phyloP scores from a whole-genome alignment of 1,140 invertebrate species.

The Bombus turneri region DNA sequence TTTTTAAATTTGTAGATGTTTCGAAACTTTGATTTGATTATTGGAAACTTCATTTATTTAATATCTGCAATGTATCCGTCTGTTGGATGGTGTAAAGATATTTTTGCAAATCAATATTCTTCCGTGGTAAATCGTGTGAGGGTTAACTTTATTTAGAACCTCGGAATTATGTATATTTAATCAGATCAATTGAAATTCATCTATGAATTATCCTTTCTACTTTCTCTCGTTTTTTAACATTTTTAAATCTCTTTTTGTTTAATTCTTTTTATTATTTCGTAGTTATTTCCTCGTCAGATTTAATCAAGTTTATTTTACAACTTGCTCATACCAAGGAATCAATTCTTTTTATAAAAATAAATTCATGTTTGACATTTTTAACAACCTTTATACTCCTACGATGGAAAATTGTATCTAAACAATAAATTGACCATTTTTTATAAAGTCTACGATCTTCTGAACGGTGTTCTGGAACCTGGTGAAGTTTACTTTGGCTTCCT shows the following conservation, averaged over 20 bases:
- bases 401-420: background rate
- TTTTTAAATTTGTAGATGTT: background rate
- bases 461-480: conserved; percentile 65
- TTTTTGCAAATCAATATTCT: background rate
- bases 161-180: background rate
- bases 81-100: background rate
- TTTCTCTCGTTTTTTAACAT: background rate
- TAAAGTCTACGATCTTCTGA: conserved; percentile 68
- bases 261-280: no score
- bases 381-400: background rate
- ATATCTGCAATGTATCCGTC: background rate
- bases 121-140: no score
- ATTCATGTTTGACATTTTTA: background rate
- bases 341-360: background rate
- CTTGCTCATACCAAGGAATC: background rate
- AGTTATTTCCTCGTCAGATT: background rate
- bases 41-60: background rate
- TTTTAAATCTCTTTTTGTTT: background rate
- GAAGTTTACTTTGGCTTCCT: conserved; percentile 59
- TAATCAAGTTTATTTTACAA: background rate
- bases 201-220: background rate
- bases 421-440: conserved; percentile 61
- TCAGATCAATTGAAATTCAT: background rate
- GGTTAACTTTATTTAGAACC: background rate
- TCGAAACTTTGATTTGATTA: background rate